phyloP scores from a whole-genome alignment of 2,888 invertebrate genomes.

The Esperia sulphurella region DNA sequence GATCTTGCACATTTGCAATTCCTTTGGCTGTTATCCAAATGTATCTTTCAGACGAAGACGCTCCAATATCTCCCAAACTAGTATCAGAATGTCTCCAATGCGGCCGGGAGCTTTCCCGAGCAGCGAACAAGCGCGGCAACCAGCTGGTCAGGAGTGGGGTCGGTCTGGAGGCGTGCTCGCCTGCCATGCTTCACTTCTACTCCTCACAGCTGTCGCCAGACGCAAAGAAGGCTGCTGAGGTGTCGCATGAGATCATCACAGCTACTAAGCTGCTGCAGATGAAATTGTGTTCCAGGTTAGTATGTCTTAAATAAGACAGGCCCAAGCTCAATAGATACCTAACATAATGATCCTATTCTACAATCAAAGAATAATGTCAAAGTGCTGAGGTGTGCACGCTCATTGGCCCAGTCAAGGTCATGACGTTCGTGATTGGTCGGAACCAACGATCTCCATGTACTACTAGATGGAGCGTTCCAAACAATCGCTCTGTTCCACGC shows the following conservation, averaged over 20 bases:
- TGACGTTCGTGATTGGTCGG: too few relatives aligned
- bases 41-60: constrained; percentile 57
- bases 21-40: too few relatives aligned
- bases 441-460: too few relatives aligned
- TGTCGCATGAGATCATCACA: constrained; percentile 59
- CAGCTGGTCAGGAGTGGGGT: constrained; percentile 55
- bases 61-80: constrained; percentile 77
- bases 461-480: too few relatives aligned
- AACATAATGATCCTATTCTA: too few relatives aligned
- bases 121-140: constrained; percentile 48
- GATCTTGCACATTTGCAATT: too few relatives aligned
- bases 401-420: too few relatives aligned
- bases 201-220: constrained; percentile 45
- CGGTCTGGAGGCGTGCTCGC: constrained; percentile 47
- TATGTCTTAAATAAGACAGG: too few relatives aligned
- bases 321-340: too few relatives aligned
- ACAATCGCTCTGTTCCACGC: too few relatives aligned
- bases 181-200: constrained; percentile 63
- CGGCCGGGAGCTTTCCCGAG: constrained; percentile 55
- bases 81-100: constrained; percentile 60
- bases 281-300: constrained; percentile 52
- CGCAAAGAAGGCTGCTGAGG: constrained; percentile 47
- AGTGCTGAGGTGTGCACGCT: too few relatives aligned
- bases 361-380: too few relatives aligned
- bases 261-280: constrained; percentile 66